Conservation (phyloP, 2,888 invertebrate species). For the Timandra comae region DNA sequence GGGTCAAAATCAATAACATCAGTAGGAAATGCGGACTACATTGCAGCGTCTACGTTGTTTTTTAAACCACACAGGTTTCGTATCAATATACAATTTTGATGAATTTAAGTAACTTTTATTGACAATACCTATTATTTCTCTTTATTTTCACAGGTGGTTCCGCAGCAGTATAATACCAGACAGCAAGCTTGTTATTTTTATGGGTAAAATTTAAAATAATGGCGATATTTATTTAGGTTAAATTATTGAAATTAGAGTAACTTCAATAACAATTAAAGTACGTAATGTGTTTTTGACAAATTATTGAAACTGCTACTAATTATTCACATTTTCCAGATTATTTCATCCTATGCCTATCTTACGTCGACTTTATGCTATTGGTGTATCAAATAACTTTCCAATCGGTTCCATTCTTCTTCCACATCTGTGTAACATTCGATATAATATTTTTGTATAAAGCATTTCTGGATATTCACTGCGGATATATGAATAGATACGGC, state of each 20-base stretch:
- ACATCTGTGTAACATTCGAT: constrained; percentile 52
- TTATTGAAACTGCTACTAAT: no score
- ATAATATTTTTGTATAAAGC: constrained; percentile 57
- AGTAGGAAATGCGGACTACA: constrained; percentile 40
- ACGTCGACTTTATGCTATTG: constrained; percentile 59
- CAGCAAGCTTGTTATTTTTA: constrained; percentile 47
- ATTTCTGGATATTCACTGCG: constrained; percentile 65
- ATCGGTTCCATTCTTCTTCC: constrained; percentile 47
- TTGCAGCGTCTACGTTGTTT: constrained; percentile 40
- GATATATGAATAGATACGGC: constrained; percentile 68
- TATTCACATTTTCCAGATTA: constrained; percentile 49
- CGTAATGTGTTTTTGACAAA: no score
- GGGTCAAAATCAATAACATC: constrained; percentile 62
- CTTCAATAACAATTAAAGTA: no score
- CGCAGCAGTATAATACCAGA: constrained; percentile 64
- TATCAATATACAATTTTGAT: not conserved
- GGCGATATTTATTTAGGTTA: no score
- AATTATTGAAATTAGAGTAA: no score
- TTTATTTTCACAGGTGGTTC: constrained; percentile 67
- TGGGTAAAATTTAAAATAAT: constrained; percentile 37
- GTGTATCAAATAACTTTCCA: constrained; percentile 71
- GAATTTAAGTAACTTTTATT: no score
- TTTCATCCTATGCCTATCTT: constrained; percentile 53
- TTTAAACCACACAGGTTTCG: constrained; percentile 59
- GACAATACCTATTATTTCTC: no score